A percentile compares a stretch with the other conserved stretches of the same genome.
Conservation (phyloP, 1,140 invertebrate species). For the Drosophila subpulchrella region DNA sequence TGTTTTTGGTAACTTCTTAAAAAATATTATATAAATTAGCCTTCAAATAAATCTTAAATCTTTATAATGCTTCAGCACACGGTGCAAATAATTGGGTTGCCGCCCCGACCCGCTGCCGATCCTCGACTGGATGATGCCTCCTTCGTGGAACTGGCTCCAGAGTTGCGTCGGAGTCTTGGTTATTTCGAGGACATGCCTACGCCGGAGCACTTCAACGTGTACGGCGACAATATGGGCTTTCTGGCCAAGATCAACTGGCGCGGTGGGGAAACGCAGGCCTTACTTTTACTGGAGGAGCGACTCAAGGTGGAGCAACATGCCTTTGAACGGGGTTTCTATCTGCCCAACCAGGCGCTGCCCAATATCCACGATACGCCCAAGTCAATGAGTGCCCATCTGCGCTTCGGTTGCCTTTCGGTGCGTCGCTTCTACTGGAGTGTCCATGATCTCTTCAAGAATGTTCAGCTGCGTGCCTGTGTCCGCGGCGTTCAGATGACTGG, state of each 20-base stretch:
- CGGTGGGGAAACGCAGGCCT: constrained; percentile 89
- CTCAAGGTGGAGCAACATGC: constrained; percentile 87
- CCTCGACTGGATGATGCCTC: constrained; percentile 85
- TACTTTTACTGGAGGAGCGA: constrained; percentile 86
- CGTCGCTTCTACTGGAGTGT: constrained; percentile 88
- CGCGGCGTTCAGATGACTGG: constrained; percentile 60
- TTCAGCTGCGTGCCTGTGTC: constrained; percentile 85
- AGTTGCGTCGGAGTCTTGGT: constrained; percentile 84
- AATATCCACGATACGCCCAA: constrained; percentile 89
- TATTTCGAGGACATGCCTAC: constrained; percentile 86
- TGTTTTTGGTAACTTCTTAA: constrained; percentile 87
- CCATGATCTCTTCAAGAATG: constrained; percentile 87
- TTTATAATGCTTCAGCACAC: constrained; percentile 85
- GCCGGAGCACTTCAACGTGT: constrained; percentile 87
- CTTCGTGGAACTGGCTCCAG: constrained; percentile 85
- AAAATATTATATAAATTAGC: background rate
- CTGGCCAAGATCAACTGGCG: constrained; percentile 85
- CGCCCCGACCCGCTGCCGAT: constrained; percentile 86
- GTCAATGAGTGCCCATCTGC: constrained; percentile 88
- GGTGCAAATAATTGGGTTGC: constrained; percentile 87
- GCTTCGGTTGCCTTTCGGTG: constrained; percentile 88
- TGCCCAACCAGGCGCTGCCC: constrained; percentile 89
- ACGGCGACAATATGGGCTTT: constrained; percentile 83
- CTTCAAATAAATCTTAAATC: background rate
- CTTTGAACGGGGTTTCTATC: constrained; percentile 86